Evolutionary conservation across 2,797 vertebrate species (phyloP).

Genomic region (Myotis daubentonii): DNA sequence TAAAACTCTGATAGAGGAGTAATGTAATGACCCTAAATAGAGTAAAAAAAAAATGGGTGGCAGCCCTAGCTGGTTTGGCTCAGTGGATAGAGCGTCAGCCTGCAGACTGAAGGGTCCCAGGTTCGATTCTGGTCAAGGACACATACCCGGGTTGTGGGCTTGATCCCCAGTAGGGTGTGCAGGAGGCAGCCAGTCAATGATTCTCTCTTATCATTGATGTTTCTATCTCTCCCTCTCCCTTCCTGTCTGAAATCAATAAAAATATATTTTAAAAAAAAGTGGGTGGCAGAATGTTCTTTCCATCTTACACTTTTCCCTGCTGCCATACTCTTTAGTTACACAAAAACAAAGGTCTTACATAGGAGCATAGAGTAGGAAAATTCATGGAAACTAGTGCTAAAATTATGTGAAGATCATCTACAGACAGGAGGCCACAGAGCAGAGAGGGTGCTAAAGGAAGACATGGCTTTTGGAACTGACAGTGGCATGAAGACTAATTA

Average conservation of each 20-base stretch:
- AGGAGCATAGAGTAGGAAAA: not conserved
- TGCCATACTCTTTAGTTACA: not conserved
- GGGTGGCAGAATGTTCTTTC: conserved; percentile 1
- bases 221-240: too few species aligned
- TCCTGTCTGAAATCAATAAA: too few species aligned
- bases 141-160: too few species aligned
- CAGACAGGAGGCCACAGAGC: not conserved
- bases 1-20: not conserved
- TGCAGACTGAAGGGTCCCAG: too few species aligned
- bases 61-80: too few species aligned
- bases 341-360: conserved; percentile 21
- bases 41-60: not conserved
- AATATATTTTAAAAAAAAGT: not conserved
- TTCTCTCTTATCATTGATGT: too few species aligned
- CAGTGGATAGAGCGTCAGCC: too few species aligned
- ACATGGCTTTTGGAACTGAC: not conserved
- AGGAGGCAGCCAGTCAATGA: too few species aligned
- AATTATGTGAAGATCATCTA: not conserved
- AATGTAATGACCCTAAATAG: not conserved
- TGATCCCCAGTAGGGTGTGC: too few species aligned
- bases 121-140: too few species aligned
- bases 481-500: not conserved
- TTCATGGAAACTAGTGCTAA: not conserved
- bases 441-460: not conserved
- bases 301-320: not conserved